phyloP scores from a whole-genome alignment of 2,888 invertebrate genomes.

The Perdita meconis region DNA sequence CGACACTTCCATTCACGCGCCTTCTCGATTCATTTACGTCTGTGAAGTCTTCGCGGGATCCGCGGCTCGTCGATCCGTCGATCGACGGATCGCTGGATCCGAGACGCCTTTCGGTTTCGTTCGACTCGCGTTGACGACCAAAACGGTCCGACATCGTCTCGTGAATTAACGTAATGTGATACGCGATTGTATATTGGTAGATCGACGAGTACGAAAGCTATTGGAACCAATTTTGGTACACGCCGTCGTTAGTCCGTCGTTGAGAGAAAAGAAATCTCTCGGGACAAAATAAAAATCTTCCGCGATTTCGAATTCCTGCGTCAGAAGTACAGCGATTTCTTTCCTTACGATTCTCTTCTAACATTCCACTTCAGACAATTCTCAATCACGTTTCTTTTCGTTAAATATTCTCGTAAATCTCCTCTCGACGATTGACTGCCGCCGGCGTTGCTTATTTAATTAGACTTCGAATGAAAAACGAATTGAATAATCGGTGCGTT shows the following conservation, averaged over 20 bases:
- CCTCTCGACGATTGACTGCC: constrained; percentile 4
- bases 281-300: no score
- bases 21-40: constrained; percentile 52
- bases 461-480: constrained; percentile 26
- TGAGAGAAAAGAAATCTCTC: background rate
- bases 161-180: constrained; percentile 39
- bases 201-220: constrained; percentile 20
- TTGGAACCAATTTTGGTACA: constrained; percentile 31
- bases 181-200: constrained; percentile 42
- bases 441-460: constrained; percentile 14
- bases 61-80: background rate
- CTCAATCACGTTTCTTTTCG: no score
- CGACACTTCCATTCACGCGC: constrained; percentile 16
- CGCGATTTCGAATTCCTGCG: no score
- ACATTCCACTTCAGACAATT: no score
- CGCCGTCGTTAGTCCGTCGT: background rate
- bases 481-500: constrained; percentile 59
- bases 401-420: background rate
- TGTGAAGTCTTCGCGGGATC: background rate
- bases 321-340: no score
- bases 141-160: constrained; percentile 4
- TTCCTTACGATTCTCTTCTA: no score
- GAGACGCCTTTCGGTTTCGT: constrained; percentile 15
- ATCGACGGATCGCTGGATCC: no score
- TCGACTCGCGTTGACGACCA: background rate